These are phyloP conservation scores for Rhea pennata DNA, from an alignment of 2,113 vertebrate species.

Conservation along the genomic window DNA sequence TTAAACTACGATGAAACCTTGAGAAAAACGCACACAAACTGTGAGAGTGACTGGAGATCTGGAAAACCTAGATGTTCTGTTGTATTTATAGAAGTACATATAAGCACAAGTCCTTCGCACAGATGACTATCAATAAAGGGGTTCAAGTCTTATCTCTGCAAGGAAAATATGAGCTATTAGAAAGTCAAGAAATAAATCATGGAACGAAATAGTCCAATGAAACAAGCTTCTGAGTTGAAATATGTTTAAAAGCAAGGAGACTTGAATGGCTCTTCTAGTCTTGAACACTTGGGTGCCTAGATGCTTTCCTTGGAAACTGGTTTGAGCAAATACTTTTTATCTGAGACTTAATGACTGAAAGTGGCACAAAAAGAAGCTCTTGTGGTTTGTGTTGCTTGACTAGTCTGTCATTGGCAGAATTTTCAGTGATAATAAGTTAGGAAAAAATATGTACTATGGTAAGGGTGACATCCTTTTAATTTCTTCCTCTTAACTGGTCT, in stretches of 20 bases:
- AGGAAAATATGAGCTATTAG: not conserved
- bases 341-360: not conserved
- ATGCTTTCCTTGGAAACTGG: slow-evolving; percentile 25
- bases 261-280: not conserved
- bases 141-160: not conserved
- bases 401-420: not conserved
- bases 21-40: not conserved
- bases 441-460: not conserved
- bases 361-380: not conserved
- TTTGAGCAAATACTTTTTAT: not conserved
- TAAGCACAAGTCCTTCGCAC: not conserved
- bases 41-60: not conserved
- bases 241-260: not conserved
- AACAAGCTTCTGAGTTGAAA: not conserved
- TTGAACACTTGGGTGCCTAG: not conserved
- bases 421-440: not conserved
- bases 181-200: not conserved
- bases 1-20: not conserved
- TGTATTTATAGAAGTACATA: not conserved
- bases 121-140: not conserved
- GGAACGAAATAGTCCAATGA: not conserved
- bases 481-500: not conserved
- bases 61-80: not conserved
- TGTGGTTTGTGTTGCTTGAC: not conserved
- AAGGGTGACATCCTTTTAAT: not conserved